Conservation (phyloP, 2,888 invertebrate genomes). For the Xylota segnis region DNA sequence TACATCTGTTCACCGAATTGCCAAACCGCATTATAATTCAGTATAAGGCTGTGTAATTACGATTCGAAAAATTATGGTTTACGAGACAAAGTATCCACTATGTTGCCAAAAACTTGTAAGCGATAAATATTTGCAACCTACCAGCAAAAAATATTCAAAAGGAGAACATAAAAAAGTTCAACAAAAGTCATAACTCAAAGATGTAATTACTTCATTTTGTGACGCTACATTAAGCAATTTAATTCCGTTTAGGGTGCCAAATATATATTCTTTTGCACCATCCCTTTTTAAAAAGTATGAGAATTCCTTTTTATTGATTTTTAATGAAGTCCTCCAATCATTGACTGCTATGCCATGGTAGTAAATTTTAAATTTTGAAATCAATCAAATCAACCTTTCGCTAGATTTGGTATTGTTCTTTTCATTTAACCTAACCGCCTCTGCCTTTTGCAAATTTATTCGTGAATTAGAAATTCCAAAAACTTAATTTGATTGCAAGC, state of each 20-base stretch:
- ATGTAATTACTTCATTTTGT: conserved; percentile 68
- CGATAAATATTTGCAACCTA: conserved; percentile 35
- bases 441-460: conserved; percentile 50
- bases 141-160: neutral
- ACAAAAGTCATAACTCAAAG: conserved; percentile 64
- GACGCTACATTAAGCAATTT: conserved; percentile 74
- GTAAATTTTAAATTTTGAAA: conserved; percentile 18
- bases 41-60: conserved; percentile 12
- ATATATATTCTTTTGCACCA: conserved; percentile 10
- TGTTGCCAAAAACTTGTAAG: conserved; percentile 47
- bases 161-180: conserved; percentile 32
- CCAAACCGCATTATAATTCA: conserved; percentile 40
- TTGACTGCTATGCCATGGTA: neutral
- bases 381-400: conserved; percentile 63
- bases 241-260: conserved; percentile 68
- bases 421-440: neutral
- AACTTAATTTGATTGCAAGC: conserved; percentile 75
- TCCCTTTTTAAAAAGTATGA: neutral
- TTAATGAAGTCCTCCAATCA: conserved; percentile 61
- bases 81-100: conserved; percentile 18
- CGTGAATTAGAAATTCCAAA: conserved; percentile 60
- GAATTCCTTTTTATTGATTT: conserved; percentile 47
- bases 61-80: conserved; percentile 23
- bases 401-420: conserved; percentile 9
- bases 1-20: neutral